These are phyloP conservation scores for Odontophorus gujanensis DNA, from an alignment of 2,113 vertebrate genomes.

Conservation along the genomic window DNA sequence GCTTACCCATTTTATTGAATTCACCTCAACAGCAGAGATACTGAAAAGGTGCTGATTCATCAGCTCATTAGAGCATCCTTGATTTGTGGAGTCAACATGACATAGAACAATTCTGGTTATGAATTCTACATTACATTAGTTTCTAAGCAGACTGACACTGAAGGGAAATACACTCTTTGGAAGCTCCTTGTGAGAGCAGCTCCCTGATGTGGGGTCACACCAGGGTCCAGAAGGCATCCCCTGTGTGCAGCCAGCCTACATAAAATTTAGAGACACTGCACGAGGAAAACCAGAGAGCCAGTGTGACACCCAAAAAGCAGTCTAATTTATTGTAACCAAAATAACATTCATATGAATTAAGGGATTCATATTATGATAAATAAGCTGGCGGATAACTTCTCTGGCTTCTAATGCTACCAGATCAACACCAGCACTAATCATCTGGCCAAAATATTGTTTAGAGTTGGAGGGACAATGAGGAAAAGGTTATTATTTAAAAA, in stretches of 20 bases:
- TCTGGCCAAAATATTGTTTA: not conserved
- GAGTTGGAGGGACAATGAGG: not conserved
- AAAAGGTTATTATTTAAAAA: not conserved
- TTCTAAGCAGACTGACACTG: not conserved
- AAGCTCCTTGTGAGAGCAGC: not conserved
- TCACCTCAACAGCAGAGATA: not conserved
- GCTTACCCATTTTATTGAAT: not conserved
- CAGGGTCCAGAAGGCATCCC: not conserved
- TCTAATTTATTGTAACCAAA: not conserved
- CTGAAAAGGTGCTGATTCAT: not conserved
- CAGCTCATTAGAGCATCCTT: not conserved
- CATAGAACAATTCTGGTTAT: not conserved
- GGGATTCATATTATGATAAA: not conserved
- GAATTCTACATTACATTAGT: not conserved
- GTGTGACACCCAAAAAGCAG: fast-evolving
- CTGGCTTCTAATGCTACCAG: not conserved
- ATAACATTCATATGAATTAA: not conserved
- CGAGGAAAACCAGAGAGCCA: not conserved
- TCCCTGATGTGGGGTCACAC: fast-evolving
- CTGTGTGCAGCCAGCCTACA: not conserved
- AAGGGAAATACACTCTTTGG: not conserved
- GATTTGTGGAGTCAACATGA: fast-evolving
- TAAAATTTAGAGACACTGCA: not conserved
- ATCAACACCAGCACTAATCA: not conserved
- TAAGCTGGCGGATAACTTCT: not conserved